phyloP scores from a whole-genome alignment of 37 sponge, comb jelly and placozoan species.

The Dysidea cf. avara region DNA sequence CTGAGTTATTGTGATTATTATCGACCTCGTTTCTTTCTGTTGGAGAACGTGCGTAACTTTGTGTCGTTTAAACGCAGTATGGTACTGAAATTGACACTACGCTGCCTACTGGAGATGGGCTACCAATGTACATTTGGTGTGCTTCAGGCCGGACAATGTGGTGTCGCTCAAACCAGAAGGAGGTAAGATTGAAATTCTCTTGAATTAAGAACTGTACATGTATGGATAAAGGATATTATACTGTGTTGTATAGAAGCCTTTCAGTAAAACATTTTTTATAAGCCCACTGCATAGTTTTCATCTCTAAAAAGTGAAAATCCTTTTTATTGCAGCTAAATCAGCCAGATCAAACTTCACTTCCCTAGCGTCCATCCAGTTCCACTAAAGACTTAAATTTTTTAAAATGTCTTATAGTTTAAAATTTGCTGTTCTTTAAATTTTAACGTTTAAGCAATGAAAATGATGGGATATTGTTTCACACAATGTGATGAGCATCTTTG shows the following conservation, averaged over 20 bases:
- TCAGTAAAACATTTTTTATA: too few relatives aligned
- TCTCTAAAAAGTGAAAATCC: neutral
- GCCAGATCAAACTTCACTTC: too few relatives aligned
- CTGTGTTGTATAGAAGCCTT: too few relatives aligned
- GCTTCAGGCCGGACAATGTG: constrained; percentile 89
- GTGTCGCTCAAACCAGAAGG: constrained; percentile 88
- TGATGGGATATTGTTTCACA: too few relatives aligned
- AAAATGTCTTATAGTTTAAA: too few relatives aligned
- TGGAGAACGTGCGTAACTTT: constrained; percentile 95
- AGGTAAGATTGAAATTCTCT: constrained; percentile 28
- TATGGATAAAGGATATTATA: too few relatives aligned
- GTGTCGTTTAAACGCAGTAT: constrained; percentile 90
- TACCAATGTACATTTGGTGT: constrained; percentile 94
- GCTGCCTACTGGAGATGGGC: constrained; percentile 87
- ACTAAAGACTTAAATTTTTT: too few relatives aligned
- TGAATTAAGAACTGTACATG: neutral
- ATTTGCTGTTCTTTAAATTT: too few relatives aligned
- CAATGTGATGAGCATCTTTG: too few relatives aligned
- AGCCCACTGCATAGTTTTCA: neutral
- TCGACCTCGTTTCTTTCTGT: constrained; percentile 80
- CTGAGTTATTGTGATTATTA: constrained; percentile 94
- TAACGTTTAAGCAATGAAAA: too few relatives aligned
- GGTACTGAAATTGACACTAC: constrained; percentile 87
- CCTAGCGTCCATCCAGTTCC: too few relatives aligned
- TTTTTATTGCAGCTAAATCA: too few relatives aligned